phyloP scores from a whole-genome alignment of 2,888 invertebrate genomes.

The Drosophila koepferae region DNA sequence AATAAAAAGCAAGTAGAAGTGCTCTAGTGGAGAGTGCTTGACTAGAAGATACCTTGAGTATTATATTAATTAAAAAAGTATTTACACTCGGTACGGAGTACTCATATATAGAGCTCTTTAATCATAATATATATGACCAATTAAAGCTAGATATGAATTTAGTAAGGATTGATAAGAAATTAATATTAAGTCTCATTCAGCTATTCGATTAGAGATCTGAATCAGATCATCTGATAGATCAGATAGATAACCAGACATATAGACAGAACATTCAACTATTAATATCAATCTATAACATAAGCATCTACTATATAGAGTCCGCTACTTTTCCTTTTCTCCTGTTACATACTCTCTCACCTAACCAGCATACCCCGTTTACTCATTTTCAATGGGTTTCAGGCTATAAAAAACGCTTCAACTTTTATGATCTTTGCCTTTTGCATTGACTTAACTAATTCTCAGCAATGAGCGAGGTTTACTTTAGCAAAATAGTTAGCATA shows the following conservation, averaged over 20 bases:
- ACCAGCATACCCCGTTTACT: not conserved
- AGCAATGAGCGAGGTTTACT: constrained; percentile 62
- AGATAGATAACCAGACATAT: not conserved
- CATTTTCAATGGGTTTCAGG: not conserved
- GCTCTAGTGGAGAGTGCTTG: not conserved
- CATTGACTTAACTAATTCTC: constrained; percentile 79
- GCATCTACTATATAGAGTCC: not conserved
- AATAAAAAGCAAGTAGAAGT: constrained; percentile 22
- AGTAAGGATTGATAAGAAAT: not conserved
- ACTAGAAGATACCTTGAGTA: not conserved
- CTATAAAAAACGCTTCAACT: constrained; percentile 61
- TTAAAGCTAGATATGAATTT: not conserved
- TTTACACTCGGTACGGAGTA: not conserved
- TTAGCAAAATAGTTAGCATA: constrained; percentile 52
- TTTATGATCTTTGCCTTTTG: constrained; percentile 70
- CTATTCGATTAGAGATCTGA: not conserved
- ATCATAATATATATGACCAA: not conserved
- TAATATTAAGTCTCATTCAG: not conserved
- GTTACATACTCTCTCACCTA: not conserved
- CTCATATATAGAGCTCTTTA: not conserved
- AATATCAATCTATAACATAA: not conserved
- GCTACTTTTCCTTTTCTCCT: not conserved
- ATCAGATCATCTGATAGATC: no score
- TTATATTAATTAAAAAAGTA: not conserved
- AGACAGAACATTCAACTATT: not conserved